Percentiles rank a stretch among this genome's conserved stretches.
phyloP scores from a whole-genome alignment of 1,140 invertebrate species.

The Calephelis virginiensis region DNA sequence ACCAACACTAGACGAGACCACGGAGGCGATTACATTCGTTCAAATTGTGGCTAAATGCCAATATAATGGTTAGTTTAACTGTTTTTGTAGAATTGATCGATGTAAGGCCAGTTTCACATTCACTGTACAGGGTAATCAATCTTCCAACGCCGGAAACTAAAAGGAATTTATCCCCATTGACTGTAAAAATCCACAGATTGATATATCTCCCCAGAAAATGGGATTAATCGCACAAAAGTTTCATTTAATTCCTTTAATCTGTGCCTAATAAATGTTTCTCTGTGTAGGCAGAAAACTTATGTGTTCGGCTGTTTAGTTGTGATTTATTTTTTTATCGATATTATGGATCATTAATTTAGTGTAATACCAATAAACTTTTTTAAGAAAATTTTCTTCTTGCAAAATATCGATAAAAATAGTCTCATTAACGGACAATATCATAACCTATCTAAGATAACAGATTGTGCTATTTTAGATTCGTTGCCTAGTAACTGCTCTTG shows the following conservation, averaged over 20 bases:
- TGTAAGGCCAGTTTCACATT: conserved; percentile 15
- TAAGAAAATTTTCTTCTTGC: too few species aligned
- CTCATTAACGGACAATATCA: too few species aligned
- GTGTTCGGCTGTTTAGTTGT: background rate
- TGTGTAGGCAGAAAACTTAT: background rate
- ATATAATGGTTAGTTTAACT: conserved; percentile 13
- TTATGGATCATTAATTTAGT: too few species aligned
- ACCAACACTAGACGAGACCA: too few species aligned
- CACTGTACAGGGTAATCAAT: conserved; percentile 10
- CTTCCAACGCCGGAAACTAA: conserved; percentile 15
- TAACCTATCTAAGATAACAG: too few species aligned
- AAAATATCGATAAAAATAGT: too few species aligned
- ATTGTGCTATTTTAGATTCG: too few species aligned
- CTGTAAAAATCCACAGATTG: conserved; percentile 16
- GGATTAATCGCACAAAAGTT: conserved; percentile 13
- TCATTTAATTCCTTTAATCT: conserved; percentile 7
- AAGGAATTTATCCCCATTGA: conserved; percentile 16
- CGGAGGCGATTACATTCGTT: background rate
- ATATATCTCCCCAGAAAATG: conserved; percentile 7
- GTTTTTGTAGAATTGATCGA: conserved; percentile 17
- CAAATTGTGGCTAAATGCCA: conserved; percentile 12
- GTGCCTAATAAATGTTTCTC: conserved; percentile 8
- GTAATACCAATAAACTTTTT: too few species aligned
- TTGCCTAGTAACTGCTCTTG: too few species aligned
- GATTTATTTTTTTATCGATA: background rate